Evolutionary conservation across 2,113 vertebrate genomes (phyloP).

Genomic region (Zonotrichia leucophrys): DNA sequence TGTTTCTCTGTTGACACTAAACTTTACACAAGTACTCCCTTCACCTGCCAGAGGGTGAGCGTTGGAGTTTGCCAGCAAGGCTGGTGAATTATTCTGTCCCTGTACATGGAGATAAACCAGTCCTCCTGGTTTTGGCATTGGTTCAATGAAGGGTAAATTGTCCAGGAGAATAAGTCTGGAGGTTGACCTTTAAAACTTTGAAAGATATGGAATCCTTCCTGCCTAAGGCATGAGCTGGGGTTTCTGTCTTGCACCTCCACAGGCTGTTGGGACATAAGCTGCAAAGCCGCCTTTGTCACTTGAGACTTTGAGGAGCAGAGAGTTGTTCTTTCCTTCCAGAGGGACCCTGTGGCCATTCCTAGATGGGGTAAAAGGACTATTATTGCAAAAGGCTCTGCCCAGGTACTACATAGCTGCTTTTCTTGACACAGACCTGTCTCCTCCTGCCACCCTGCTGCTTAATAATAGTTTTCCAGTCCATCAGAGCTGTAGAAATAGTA

Average conservation of each 20-base stretch:
- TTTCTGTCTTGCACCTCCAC: neutral
- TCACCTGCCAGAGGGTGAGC: neutral
- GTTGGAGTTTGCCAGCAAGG: neutral
- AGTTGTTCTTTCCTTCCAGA: neutral
- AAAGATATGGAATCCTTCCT: neutral
- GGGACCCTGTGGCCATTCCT: neutral
- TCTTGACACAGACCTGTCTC: neutral
- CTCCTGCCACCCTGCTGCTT: neutral
- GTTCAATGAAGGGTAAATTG: neutral
- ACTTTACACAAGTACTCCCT: neutral
- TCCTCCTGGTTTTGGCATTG: neutral
- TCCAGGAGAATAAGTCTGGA: neutral
- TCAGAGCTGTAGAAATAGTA: neutral
- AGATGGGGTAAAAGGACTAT: neutral
- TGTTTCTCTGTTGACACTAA: neutral
- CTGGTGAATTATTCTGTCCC: neutral
- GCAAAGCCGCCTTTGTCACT: neutral
- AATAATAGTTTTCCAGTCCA: neutral
- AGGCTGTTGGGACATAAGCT: neutral
- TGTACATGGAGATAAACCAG: neutral
- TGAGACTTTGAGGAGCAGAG: neutral
- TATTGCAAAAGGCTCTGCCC: neutral
- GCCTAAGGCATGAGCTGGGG: neutral
- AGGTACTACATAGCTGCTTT: neutral
- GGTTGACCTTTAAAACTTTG: constrained; percentile 4